Percentiles rank a stretch among this genome's conserved stretches.
Conservation (phyloP, 2,888 invertebrate species). For the Ernsta delagoae region DNA sequence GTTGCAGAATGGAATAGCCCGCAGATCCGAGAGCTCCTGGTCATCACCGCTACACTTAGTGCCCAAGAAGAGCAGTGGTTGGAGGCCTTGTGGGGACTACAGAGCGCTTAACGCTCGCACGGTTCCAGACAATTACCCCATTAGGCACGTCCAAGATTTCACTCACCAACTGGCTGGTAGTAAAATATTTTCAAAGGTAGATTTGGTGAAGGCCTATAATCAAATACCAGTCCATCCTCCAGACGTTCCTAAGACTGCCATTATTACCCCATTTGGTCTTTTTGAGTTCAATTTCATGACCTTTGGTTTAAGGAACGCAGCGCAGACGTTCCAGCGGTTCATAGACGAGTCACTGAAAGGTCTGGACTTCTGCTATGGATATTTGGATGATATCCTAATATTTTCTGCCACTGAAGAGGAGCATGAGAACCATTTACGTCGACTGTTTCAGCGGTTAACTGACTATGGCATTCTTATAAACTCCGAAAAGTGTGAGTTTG, state of each 20-base stretch:
- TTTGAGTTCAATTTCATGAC: background rate
- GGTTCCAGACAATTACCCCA: background rate
- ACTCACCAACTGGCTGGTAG: conserved; percentile 34
- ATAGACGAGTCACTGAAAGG: background rate
- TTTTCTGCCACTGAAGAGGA: background rate
- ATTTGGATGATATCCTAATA: background rate
- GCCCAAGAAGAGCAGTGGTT: background rate
- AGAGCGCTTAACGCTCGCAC: background rate
- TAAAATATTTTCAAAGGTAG: background rate
- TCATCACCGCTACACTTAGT: background rate
- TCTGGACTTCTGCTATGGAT: background rate
- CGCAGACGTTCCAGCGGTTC: conserved; percentile 55
- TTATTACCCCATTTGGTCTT: background rate
- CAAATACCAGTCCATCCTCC: background rate
- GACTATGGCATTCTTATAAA: background rate
- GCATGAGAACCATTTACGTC: background rate
- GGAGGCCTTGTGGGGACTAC: background rate
- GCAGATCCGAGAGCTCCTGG: conserved; percentile 38
- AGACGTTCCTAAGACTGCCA: background rate
- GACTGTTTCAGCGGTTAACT: background rate
- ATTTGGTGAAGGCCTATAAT: background rate
- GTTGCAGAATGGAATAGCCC: conserved; percentile 32
- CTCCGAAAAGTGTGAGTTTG: background rate
- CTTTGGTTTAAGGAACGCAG: conserved; percentile 56
- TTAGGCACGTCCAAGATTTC: background rate